A percentile compares a stretch with the other conserved stretches of the same genome.
Conservation (phyloP, 2,888 invertebrate species). For the Eudasyphora cyanicolor region DNA sequence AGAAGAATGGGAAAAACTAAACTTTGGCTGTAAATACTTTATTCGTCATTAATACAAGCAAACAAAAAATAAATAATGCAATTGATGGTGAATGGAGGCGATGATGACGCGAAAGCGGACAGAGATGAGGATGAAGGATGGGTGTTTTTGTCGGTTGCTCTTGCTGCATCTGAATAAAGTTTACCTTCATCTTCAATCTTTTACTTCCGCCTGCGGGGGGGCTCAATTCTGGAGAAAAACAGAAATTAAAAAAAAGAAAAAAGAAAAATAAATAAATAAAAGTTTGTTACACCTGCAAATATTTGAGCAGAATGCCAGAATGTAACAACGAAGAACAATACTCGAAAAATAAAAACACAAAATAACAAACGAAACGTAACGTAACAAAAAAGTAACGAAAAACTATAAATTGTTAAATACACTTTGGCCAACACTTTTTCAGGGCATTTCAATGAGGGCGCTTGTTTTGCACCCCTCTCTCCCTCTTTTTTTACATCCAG, state of each 20-base stretch:
- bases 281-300: conserved; percentile 52
- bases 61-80: not conserved
- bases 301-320: conserved; percentile 3
- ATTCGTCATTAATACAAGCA: not conserved
- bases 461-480: not conserved
- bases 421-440: conserved; percentile 26
- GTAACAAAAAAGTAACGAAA: conserved; percentile 3
- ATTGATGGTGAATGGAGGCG: not conserved
- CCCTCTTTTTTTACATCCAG: not conserved
- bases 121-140: not conserved
- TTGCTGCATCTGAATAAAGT: not conserved
- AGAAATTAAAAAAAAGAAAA: too few relatives aligned
- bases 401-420: conserved; percentile 42
- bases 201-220: not conserved
- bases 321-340: conserved; percentile 5
- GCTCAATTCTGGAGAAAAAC: not conserved
- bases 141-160: not conserved
- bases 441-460: conserved; percentile 13
- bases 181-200: conserved; percentile 2
- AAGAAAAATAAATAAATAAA: conserved; percentile 6
- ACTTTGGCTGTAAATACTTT: not conserved
- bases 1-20: not conserved
- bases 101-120: too few relatives aligned
- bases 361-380: not conserved
- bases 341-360: not conserved